phyloP scores from a whole-genome alignment of 2,797 vertebrate genomes.

The Anas georgica region DNA sequence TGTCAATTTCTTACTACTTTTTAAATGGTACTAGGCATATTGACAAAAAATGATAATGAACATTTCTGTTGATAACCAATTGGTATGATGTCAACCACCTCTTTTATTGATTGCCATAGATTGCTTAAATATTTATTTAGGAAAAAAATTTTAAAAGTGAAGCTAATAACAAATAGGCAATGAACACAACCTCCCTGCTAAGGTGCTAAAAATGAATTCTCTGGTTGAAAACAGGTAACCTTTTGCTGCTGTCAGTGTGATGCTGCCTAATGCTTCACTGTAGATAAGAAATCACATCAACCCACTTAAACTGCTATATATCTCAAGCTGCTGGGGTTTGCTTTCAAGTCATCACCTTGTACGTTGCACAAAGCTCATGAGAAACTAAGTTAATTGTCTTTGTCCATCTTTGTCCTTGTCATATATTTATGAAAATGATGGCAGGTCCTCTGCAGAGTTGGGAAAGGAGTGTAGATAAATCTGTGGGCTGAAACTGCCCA shows the following conservation, averaged over 20 bases:
- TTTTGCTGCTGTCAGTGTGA: neutral
- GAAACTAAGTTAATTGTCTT: slow-evolving; percentile 54
- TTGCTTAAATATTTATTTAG: neutral
- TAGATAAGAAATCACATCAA: slow-evolving; percentile 16
- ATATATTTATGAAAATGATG: slow-evolving; percentile 50
- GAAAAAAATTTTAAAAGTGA: neutral
- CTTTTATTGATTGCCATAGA: neutral
- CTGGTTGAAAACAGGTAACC: neutral
- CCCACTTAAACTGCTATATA: neutral
- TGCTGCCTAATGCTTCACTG: neutral
- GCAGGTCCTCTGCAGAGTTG: slow-evolving; percentile 14
- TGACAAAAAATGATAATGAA: neutral
- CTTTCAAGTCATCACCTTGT: slow-evolving; percentile 33
- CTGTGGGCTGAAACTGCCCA: slow-evolving; percentile 8
- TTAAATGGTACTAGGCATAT: neutral
- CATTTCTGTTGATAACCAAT: too few species aligned
- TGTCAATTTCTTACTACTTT: neutral
- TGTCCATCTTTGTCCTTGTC: slow-evolving; percentile 62
- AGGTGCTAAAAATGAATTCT: neutral
- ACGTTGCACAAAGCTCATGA: neutral
- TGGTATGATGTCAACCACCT: neutral
- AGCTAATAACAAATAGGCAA: neutral
- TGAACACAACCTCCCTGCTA: neutral
- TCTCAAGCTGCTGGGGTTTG: neutral
- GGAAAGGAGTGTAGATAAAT: neutral